phyloP scores from a whole-genome alignment of 1,140 invertebrate genomes.

The Eufriesea mexicana region DNA sequence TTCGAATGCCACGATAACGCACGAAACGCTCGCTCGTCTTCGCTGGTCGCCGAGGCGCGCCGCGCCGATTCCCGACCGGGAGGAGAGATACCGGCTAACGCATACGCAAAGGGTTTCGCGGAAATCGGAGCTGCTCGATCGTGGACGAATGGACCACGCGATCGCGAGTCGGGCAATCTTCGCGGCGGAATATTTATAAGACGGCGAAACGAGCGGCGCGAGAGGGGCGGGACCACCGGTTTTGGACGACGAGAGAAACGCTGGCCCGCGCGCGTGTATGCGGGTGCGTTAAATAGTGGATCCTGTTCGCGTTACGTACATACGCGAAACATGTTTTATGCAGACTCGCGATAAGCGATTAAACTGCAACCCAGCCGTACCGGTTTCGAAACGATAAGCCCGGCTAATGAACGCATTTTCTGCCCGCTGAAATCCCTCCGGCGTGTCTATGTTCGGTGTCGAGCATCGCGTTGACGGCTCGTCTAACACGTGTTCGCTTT shows the following conservation, averaged over 20 bases:
- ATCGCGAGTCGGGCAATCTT: background rate
- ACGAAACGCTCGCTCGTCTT: constrained; percentile 18
- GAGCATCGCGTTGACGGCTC: background rate
- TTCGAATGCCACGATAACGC: constrained; percentile 16
- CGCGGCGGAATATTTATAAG: constrained; percentile 8
- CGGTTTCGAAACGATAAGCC: constrained; percentile 40
- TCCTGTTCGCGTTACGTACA: constrained; percentile 50
- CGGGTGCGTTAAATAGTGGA: constrained; percentile 67
- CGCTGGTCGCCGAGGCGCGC: background rate
- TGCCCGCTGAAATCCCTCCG: constrained; percentile 3
- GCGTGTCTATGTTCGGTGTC: background rate
- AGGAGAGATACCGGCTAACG: background rate
- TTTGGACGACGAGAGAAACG: background rate
- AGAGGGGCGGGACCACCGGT: background rate
- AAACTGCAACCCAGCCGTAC: constrained; percentile 34
- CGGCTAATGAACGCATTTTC: constrained; percentile 43
- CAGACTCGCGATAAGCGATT: constrained; percentile 61
- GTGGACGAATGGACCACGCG: too few species aligned
- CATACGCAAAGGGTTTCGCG: background rate
- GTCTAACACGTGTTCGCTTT: constrained; percentile 6
- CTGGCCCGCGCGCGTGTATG: constrained; percentile 43
- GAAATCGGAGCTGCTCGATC: background rate
- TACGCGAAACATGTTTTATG: constrained; percentile 63
- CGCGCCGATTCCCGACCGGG: background rate
- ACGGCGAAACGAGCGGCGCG: background rate